phyloP scores from a whole-genome alignment of 2,888 invertebrate species.

The Apoderus coryli region DNA sequence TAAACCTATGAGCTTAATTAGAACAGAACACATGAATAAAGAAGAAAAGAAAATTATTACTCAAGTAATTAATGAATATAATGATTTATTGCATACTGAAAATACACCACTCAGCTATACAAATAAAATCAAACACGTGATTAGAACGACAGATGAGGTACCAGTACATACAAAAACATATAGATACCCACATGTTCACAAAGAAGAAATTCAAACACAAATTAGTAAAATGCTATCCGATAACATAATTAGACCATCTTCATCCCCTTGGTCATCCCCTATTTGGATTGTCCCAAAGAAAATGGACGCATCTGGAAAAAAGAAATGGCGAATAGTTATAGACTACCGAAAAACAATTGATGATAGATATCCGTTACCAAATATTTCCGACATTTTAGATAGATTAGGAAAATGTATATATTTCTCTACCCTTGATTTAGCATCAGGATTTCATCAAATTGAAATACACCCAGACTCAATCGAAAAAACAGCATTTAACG shows the following conservation, averaged over 20 bases:
- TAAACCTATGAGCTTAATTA: too few relatives aligned
- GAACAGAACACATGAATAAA: too few relatives aligned
- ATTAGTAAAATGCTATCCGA: conserved; percentile 16
- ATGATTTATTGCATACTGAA: too few relatives aligned
- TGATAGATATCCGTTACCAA: conserved; percentile 15
- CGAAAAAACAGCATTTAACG: conserved; percentile 14
- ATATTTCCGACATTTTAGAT: conserved; percentile 15
- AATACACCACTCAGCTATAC: too few relatives aligned
- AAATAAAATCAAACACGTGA: conserved; percentile 13
- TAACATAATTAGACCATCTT: conserved; percentile 13
- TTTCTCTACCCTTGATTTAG: too few relatives aligned
- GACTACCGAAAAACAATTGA: conserved; percentile 15
- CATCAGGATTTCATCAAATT: too few relatives aligned
- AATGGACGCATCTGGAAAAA: conserved; percentile 13
- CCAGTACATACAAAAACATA: conserved; percentile 16
- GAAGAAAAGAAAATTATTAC: too few relatives aligned
- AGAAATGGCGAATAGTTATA: conserved; percentile 16
- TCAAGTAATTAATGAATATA: too few relatives aligned
- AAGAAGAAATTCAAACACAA: conserved; percentile 19
- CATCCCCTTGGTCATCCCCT: conserved; percentile 17
- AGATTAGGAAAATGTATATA: too few relatives aligned
- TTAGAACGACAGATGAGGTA: conserved; percentile 13
- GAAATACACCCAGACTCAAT: conserved; percentile 13
- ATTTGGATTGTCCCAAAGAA: conserved; percentile 20
- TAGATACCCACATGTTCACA: conserved; percentile 20